These are phyloP conservation scores for Pantelozetes paolii DNA, from an alignment of 2,888 invertebrate species.

Conservation along the genomic window DNA sequence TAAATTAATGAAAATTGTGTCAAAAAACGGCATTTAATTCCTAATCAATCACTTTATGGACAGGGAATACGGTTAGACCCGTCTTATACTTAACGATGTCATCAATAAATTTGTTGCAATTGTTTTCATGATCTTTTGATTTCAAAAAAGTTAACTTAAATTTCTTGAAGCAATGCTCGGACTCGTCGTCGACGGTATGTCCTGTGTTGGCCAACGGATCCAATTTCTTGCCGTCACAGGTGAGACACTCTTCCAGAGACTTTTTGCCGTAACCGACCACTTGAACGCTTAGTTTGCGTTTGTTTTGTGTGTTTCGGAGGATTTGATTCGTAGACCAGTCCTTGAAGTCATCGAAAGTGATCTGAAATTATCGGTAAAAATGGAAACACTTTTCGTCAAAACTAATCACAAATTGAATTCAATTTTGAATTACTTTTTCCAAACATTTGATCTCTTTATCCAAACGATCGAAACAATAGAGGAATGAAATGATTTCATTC, in stretches of 20 bases:
- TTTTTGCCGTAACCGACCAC: conserved; percentile 51
- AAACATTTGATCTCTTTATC: conserved; percentile 58
- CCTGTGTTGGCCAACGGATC: not conserved
- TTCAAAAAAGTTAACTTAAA: conserved; percentile 21
- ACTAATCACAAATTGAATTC: not conserved
- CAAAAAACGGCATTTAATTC: not conserved
- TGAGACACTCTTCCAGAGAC: conserved; percentile 40
- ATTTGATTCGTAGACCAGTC: conserved; percentile 57
- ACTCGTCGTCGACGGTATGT: not conserved
- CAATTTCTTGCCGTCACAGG: conserved; percentile 24
- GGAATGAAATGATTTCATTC: conserved; percentile 67
- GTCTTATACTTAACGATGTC: conserved; percentile 23
- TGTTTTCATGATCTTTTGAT: not conserved
- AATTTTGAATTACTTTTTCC: conserved; percentile 52
- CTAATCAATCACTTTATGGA: conserved; percentile 19
- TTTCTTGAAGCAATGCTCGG: not conserved
- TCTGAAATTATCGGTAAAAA: too few relatives aligned
- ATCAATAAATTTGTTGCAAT: conserved; percentile 9
- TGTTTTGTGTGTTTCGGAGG: conserved; percentile 37
- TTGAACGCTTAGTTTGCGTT: conserved; percentile 53
- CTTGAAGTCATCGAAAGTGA: conserved; percentile 55
- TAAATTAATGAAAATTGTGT: not conserved
- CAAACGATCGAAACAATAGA: conserved; percentile 72
- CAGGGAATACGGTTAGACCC: not conserved
- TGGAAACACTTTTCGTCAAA: not conserved